Evolutionary conservation across 53 echinoderm and acorn worm genomes (phyloP), one percentile per base, ranked within the genome.

Genomic region (Stichopus horrens): DNA sequence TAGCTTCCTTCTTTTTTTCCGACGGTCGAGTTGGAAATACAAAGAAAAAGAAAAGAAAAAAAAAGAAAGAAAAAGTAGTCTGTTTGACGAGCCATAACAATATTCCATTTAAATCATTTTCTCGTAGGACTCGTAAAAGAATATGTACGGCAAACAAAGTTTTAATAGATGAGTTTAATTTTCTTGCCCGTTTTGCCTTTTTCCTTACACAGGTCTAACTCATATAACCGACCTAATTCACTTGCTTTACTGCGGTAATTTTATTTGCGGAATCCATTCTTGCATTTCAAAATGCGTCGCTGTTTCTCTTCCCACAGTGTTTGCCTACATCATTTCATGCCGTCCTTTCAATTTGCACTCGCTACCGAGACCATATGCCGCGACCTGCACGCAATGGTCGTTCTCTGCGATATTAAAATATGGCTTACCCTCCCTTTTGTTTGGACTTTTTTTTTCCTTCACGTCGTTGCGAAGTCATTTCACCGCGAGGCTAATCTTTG

Each of bases 401-500:
- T 80, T 20, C 10, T 58, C 21, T 18, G 21, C 53, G 16, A 80
- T 80, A 80, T 80, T 56, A 80, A 68, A 80, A 80, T 80, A 80
- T 80, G 80, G 80, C 55, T 18, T 59, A 11, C 59, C 71, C 57
- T 8, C 18, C 56, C 56, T 57, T 80, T 80, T 80, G 80, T 80
- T 80, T 80, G 80, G 80, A 19, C 57, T 80, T 80, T 16, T 68
- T 20, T 14, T 68, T 59, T 4, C 19, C 19, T 68, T 68, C 71
- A 18, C 58, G 20, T 80, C 20, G 86, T 9, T 60, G 86, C 86
- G 51, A 86, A 86, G 67, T 68, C 67, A 86, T 86, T 86, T 52
- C 53, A 86, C 86, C 71, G 86, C 66, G 53, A 86, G 86, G 71
- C 86, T 86, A 86, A 86, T 86, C 86, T 86, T 68, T 86, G 18